These are phyloP conservation scores for Stigmatopora nigra DNA, from an alignment of 2,113 vertebrate species.

Conservation along the genomic window DNA sequence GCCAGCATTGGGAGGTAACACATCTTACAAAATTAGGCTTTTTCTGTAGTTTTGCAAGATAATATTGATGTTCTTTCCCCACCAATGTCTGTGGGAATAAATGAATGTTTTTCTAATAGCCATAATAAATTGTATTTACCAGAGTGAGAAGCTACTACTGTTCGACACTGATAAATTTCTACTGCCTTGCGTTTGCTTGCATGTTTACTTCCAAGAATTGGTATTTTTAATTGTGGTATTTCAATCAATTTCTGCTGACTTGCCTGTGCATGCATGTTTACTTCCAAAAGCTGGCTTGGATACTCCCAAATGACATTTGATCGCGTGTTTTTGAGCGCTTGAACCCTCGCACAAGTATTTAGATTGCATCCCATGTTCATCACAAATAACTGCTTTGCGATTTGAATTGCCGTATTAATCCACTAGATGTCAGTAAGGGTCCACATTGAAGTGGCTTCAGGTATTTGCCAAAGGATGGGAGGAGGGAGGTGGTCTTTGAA, in stretches of 20 bases:
- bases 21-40: neutral
- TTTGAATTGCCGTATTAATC: constrained; percentile 1
- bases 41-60: neutral
- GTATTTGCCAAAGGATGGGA: constrained; percentile 29
- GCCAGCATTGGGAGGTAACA: constrained; percentile 93
- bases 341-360: too few species aligned
- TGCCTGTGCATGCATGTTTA: too few species aligned
- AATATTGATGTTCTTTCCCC: neutral
- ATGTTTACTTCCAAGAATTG: too few species aligned
- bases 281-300: too few species aligned
- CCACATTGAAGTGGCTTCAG: constrained; percentile 5
- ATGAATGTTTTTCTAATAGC: neutral
- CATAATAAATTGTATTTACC: constrained; percentile 5
- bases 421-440: constrained; percentile 52
- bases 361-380: neutral
- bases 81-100: neutral
- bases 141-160: constrained; percentile 94
- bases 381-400: neutral
- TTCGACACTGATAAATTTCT: constrained; percentile 93
- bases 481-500: constrained; percentile 43
- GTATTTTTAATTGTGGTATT: too few species aligned
- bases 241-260: too few species aligned
- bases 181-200: too few species aligned
- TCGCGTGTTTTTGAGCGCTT: too few species aligned
- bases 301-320: too few species aligned